Evolutionary conservation across 2,888 invertebrate species (phyloP), one percentile per base, ranked within the genome.

Genomic region (Crepidodera aurea): DNA sequence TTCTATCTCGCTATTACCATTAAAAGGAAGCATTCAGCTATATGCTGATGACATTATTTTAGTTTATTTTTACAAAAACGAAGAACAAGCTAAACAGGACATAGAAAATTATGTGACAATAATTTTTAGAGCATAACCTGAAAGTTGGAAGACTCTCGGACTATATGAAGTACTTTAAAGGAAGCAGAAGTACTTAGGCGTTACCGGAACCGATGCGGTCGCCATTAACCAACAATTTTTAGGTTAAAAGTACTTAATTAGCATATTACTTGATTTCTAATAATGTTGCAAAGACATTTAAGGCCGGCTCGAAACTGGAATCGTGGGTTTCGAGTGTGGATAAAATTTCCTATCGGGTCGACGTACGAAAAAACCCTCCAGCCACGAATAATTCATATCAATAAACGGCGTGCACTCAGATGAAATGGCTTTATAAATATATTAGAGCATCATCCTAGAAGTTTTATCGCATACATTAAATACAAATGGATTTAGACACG

Each of bases 301-400:
- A 32, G 39, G 53, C 22, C 37, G 53, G 53, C 25, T 44, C 13
- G 16, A 10, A 53, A 53, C 60, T 53, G 46, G 46, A 60, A 46
- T 53, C 53, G 60, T 60, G 53, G 60, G 55, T 40, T 56, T 61
- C 22, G 6, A 58, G 34, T 46, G 25, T 37, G 29, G 54, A 42
- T 42, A 12, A 44, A 29, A 16, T 55, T 55, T 55, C 4, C 42
- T 55, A 13, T 22, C 19, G 32, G 61, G 65, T 62, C 61, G 55
- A 59, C 62, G 62, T 57, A 65, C 62, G 60, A 62, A 62, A 59
- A 59, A 51, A 40, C 51, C 62, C 32, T 59, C 54, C 16, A 44
- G 57, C 29, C 15, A 60, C 13, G 22, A 51, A 58, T 65, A 50
- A 51, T 55, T 65, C 46, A 61, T 58, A 55, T 60, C 58, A 51